These are phyloP conservation scores for Leptopilina boulardi DNA, from an alignment of 1,140 invertebrate genomes.

Conservation along the genomic window DNA sequence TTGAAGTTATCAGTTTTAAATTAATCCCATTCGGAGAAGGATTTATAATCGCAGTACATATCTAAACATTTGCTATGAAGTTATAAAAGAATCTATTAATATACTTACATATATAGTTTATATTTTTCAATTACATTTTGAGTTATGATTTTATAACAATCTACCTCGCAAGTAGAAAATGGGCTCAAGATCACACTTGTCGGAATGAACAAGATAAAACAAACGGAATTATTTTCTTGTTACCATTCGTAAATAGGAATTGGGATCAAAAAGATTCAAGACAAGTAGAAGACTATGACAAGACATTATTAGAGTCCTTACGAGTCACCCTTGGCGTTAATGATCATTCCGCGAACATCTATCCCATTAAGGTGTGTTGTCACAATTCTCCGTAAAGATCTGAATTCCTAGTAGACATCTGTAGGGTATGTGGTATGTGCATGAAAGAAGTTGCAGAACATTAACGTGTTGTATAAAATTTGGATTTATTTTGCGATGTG, in stretches of 20 bases:
- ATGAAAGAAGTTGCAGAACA: constrained; percentile 70
- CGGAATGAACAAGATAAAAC: neutral
- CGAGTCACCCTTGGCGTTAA: constrained; percentile 52
- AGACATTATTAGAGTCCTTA: constrained; percentile 8
- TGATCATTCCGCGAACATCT: constrained; percentile 61
- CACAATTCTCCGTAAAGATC: constrained; percentile 60
- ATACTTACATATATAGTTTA: neutral
- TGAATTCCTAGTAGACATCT: constrained; percentile 59
- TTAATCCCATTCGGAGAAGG: constrained; percentile 14
- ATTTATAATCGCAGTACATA: no score
- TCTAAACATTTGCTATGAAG: no score
- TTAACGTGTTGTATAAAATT: constrained; percentile 52
- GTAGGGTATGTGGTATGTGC: neutral
- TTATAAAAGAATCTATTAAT: no score
- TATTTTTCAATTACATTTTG: neutral
- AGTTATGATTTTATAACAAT: neutral
- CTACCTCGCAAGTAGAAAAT: neutral
- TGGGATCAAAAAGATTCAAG: constrained; percentile 14
- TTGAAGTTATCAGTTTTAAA: neutral
- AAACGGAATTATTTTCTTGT: constrained; percentile 35
- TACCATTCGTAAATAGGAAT: constrained; percentile 17
- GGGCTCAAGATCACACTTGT: constrained; percentile 21
- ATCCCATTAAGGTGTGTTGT: constrained; percentile 64
- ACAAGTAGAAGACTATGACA: neutral
- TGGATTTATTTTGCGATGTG: constrained; percentile 28